Base-by-base conservation (phyloP, 2,888 invertebrate species). In the Pseudoips prasinana region DNA sequence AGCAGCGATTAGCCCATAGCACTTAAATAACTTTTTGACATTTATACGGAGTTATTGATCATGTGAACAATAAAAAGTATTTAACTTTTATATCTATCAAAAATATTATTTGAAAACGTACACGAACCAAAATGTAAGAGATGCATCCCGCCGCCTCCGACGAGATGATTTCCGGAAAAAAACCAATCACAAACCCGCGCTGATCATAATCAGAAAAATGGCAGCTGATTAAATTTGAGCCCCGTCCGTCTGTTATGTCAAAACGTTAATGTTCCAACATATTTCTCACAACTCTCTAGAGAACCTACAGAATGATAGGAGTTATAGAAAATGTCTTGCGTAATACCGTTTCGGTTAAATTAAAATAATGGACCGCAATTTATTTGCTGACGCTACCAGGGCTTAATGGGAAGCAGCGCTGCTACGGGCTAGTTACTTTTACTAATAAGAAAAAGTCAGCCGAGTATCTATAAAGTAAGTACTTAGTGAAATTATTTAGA, bases 321-420 rank as follows among this genome's bases (percentile, higher is more conserved):
- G 25, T 40, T 39, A 51, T 40, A 49, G 46, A 44, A 55, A 58
- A 55, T 29, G 38, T 35, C 50, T 52, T 43, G 31, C 9, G 17
- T 45, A 46, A 53, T 39, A 39, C 30, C 46, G 53, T 49, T 51
- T 46, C 46, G 46, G 49, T 57, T 49, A 50, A 54, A 64, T 66
- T 64, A 56, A 63, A 62, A 62, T 64, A 65, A 65, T 65, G 57
- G 44, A 37, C 29, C 32, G 38, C 52, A 55, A 63, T 65, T 60
- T 64, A 61, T 64, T 61, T 48, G 47, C 43, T 37, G 51, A 50
- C 42, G 32, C 48, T 48, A 44, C 50, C 14, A 37, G n/a, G 14
- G 27, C 44, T 48, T 53, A 51, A 56, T 56, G 49, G 48, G 11
- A 47, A 47, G 41, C 52, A 31, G 38, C 39, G 34, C 42, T n/a